These are phyloP conservation scores for Calcarius lapponicus DNA, from an alignment of 2,797 vertebrate genomes.

Conservation along the genomic window DNA sequence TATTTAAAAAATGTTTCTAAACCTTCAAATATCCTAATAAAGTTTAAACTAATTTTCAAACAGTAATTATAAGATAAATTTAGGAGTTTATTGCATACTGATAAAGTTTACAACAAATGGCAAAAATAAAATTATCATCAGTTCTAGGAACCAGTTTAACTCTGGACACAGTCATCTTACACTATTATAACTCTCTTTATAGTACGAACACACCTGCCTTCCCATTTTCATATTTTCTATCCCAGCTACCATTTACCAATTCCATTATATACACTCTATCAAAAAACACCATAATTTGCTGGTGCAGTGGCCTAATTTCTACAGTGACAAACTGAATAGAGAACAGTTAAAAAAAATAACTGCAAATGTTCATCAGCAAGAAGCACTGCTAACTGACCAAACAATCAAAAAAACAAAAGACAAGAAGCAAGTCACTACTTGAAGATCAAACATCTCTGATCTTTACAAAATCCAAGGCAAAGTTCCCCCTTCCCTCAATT, in stretches of 20 bases:
- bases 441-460: not conserved
- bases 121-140: not conserved
- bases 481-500: not conserved
- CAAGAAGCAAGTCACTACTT: not conserved
- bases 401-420: not conserved
- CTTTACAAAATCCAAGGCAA: not conserved
- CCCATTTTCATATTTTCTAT: not conserved
- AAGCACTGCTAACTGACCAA: not conserved
- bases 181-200: not conserved
- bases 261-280: not conserved
- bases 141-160: not conserved
- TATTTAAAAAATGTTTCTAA: not conserved
- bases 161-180: not conserved
- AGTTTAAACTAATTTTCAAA: not conserved
- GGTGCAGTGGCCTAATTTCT: not conserved
- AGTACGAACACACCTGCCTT: not conserved
- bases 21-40: not conserved
- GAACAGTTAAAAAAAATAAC: not conserved
- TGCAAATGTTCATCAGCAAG: not conserved
- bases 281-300: not conserved
- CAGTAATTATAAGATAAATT: not conserved
- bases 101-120: not conserved
- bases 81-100: not conserved
- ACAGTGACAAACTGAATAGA: not conserved
- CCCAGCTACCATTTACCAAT: not conserved